Conservation (phyloP, 2,888 invertebrate species). For the Frankliniella fusca region DNA sequence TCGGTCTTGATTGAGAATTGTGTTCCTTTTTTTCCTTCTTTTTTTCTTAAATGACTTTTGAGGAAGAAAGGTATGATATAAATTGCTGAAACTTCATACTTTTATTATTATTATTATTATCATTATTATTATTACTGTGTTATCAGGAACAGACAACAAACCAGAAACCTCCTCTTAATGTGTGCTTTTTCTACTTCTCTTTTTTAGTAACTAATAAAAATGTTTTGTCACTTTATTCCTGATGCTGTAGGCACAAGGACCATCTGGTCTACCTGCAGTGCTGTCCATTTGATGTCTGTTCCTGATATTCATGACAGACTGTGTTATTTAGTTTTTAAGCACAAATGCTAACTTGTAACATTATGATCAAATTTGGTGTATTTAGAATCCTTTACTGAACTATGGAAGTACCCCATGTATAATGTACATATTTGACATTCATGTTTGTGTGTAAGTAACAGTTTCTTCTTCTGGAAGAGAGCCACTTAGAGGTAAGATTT, state of each 20-base stretch:
- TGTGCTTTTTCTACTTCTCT: too few species aligned
- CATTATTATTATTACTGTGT: not conserved
- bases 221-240: too few species aligned
- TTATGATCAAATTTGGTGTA: conserved; percentile 18
- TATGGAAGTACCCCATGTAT: not conserved
- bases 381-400: not conserved
- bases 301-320: conserved; percentile 7
- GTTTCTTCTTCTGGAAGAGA: conserved; percentile 4
- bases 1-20: too few species aligned
- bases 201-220: too few species aligned
- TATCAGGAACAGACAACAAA: not conserved
- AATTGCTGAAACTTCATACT: not conserved
- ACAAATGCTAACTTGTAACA: conserved; percentile 14
- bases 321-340: conserved; percentile 18
- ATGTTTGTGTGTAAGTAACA: not conserved
- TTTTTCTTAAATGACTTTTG: not conserved
- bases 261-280: too few species aligned
- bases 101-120: not conserved
- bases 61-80: not conserved
- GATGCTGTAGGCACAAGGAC: too few species aligned
- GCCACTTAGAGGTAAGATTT: not conserved
- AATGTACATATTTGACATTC: not conserved
- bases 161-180: not conserved
- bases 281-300: not conserved
- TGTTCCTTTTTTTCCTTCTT: too few species aligned